Evolutionary conservation across 2,888 invertebrate species (phyloP).

Genomic region (Synergus japonicus): DNA sequence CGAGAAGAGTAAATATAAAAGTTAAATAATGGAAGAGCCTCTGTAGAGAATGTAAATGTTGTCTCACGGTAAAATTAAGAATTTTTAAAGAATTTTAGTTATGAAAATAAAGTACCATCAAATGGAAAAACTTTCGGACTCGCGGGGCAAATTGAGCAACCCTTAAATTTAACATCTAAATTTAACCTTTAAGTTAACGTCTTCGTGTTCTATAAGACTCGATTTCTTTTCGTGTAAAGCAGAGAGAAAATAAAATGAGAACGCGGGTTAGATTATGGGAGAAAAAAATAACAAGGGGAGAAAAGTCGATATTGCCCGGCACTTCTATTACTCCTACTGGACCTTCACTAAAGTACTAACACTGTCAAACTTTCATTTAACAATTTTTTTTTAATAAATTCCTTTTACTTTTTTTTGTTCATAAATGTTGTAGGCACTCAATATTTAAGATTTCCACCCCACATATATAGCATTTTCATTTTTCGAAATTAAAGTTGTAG

Average conservation of each 20-base stretch:
- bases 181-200: constrained; percentile 6
- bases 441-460: background rate
- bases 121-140: too few species aligned
- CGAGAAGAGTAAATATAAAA: too few species aligned
- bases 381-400: constrained; percentile 22
- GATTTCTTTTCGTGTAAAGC: constrained; percentile 10
- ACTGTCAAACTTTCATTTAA: constrained; percentile 4
- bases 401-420: too few species aligned
- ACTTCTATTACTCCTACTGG: background rate
- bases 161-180: too few species aligned
- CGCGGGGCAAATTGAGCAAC: too few species aligned
- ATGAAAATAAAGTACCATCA: too few species aligned
- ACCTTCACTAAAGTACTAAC: background rate
- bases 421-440: too few species aligned
- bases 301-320: constrained; percentile 28
- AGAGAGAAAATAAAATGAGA: background rate
- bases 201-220: background rate
- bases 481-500: background rate
- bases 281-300: background rate
- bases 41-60: too few species aligned
- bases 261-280: background rate
- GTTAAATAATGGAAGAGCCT: too few species aligned
- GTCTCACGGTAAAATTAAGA: too few species aligned
- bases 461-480: background rate
- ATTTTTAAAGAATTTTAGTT: too few species aligned